These are phyloP conservation scores for Dendrolimus pini DNA, from an alignment of 2,888 invertebrate species.

Conservation along the genomic window DNA sequence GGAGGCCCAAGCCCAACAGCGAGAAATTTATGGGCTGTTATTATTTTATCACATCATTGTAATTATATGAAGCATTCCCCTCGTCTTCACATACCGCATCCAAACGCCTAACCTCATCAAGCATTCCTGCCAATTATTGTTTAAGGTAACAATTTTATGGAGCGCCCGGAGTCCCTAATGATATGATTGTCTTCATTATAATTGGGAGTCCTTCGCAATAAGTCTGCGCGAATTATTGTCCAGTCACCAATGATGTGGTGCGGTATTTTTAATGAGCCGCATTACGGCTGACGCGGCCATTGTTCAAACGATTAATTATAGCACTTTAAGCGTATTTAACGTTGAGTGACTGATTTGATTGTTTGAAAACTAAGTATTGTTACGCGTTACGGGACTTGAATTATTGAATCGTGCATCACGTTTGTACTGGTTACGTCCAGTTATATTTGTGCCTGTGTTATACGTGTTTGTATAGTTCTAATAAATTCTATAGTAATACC, in stretches of 20 bases:
- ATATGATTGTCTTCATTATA: slow-evolving; percentile 70
- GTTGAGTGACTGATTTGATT: slow-evolving; percentile 15
- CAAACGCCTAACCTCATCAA: slow-evolving; percentile 13
- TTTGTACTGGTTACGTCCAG: too few relatives aligned
- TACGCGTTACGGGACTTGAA: too few relatives aligned
- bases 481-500: too few relatives aligned
- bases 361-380: slow-evolving; percentile 4
- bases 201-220: slow-evolving; percentile 60
- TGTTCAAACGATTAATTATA: background rate
- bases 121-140: slow-evolving; percentile 33
- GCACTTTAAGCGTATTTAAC: background rate
- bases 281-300: slow-evolving; percentile 12
- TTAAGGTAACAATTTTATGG: slow-evolving; percentile 45
- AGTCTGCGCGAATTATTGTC: slow-evolving; percentile 49
- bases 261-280: slow-evolving; percentile 46
- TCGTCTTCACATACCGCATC: slow-evolving; percentile 21
- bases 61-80: too few relatives aligned
- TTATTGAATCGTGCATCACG: too few relatives aligned
- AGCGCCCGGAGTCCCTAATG: slow-evolving; percentile 45
- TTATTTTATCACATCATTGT: too few relatives aligned
- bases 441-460: too few relatives aligned
- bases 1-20: too few relatives aligned
- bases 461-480: too few relatives aligned
- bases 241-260: slow-evolving; percentile 38
- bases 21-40: too few relatives aligned